These are phyloP conservation scores for Fragum fragum DNA, from an alignment of 2,888 invertebrate species.

Conservation along the genomic window DNA sequence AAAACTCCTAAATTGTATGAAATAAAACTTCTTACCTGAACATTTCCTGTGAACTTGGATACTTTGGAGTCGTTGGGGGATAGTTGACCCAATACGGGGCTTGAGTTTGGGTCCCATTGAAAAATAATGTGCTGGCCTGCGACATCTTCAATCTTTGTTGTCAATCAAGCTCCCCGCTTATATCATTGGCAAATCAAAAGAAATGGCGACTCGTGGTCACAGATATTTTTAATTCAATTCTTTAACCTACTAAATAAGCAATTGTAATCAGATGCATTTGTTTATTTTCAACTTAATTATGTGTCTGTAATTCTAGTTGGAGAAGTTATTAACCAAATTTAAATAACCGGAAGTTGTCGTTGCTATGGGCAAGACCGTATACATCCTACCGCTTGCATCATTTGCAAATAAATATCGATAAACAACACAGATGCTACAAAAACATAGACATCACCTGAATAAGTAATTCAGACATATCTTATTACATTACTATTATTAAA, in stretches of 20 bases:
- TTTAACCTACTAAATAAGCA: too few species aligned
- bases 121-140: slow-evolving; percentile 80
- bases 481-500: neutral
- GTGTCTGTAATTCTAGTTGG: too few species aligned
- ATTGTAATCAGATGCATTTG: too few species aligned
- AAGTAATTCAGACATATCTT: neutral
- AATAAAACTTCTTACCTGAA: slow-evolving; percentile 81
- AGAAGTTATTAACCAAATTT: neutral
- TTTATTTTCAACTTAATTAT: too few species aligned
- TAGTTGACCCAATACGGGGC: slow-evolving; percentile 84
- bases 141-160: slow-evolving; percentile 71
- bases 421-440: too few species aligned
- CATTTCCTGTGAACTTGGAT: slow-evolving; percentile 84
- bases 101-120: slow-evolving; percentile 77
- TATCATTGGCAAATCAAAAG: slow-evolving; percentile 17
- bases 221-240: too few species aligned
- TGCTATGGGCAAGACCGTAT: slow-evolving; percentile 50
- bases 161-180: slow-evolving; percentile 68
- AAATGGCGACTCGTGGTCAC: too few species aligned
- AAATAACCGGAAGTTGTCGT: slow-evolving; percentile 32
- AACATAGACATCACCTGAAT: too few species aligned
- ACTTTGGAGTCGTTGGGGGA: slow-evolving; percentile 84
- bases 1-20: too few species aligned
- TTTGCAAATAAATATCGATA: neutral
- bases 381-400: slow-evolving; percentile 63